Evolutionary conservation across 2,888 invertebrate genomes (phyloP).

Genomic region (Heliconius charithonia): DNA sequence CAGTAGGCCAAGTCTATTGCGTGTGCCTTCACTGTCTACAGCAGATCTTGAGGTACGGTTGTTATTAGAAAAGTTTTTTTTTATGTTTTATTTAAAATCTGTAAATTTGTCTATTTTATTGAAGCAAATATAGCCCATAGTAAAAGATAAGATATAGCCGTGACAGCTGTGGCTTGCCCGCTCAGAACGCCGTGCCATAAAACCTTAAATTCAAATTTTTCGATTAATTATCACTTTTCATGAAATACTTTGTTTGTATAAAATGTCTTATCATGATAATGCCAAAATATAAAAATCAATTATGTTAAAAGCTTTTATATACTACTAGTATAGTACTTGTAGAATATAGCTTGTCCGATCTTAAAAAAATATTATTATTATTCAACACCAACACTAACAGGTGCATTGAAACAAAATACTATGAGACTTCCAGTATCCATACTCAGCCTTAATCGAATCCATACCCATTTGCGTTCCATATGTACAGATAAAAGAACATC

Average conservation of each 20-base stretch:
- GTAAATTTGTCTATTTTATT: not conserved
- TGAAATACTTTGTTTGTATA: not conserved
- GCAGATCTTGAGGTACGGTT: slow-evolving; percentile 81
- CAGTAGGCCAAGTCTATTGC: slow-evolving; percentile 83
- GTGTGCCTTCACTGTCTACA: slow-evolving; percentile 85
- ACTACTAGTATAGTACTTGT: not conserved
- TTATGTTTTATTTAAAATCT: not conserved
- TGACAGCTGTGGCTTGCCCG: not conserved
- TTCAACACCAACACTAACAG: not conserved
- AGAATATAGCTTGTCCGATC: not conserved
- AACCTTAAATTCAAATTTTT: not conserved
- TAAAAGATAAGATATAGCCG: not conserved
- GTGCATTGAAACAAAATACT: slow-evolving; percentile 12
- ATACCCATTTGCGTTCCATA: slow-evolving; percentile 24
- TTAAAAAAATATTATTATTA: not conserved
- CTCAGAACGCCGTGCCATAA: no score
- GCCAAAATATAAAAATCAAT: no score
- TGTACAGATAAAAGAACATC: slow-evolving; percentile 28
- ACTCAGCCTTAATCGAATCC: slow-evolving; percentile 23
- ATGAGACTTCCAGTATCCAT: slow-evolving; percentile 2
- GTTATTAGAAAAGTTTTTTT: not conserved
- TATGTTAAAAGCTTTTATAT: not conserved
- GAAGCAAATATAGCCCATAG: no score
- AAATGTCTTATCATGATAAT: not conserved
- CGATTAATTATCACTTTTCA: not conserved